Evolutionary conservation across 1,140 invertebrate species (phyloP), one percentile per base, ranked within the genome.

Genomic region (Pollicipes pollicipes): DNA sequence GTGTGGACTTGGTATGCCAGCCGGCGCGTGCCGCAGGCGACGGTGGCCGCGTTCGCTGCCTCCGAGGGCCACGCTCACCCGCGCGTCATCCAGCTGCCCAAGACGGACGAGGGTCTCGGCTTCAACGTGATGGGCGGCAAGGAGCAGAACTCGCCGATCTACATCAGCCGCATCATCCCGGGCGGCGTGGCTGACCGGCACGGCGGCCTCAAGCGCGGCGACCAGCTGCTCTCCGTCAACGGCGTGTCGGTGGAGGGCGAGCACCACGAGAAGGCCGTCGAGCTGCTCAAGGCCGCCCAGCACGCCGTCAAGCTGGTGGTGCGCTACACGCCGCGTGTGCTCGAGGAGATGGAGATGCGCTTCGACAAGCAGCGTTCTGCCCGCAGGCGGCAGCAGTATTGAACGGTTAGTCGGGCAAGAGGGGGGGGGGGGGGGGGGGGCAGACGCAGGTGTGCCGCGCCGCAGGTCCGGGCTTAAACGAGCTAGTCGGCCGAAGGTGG

Each of bases 141-240:
- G 78, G 97, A 99, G 80, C 97, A 99, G 81, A 99, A 98, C 81
- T 98, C 96, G 0, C 97, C 97, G 0, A 99, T 99, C 82, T 99
- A 99, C 79, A 99, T 99, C 76, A 98, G 95, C 0, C 85, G 96
- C 77, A 99, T 99, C 76, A 98, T 99, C 76, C 96, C 95, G 67
- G 95, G 95, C 30, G 97, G 97, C 29, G 93, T 99, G 3, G 97
- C 97, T 27, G 96, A 98, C 80, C 84, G 94, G 71, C 94, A 98
- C 79, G 96, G 95, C 63, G 95, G 95, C 10, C 83, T 99, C 21
- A 98, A 98, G 82, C 82, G 97, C 73, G 97, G 97, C 0, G 97
- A 99, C 83, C 97, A 99, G 80, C 83, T 99, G 29, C 83, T 99
- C 0, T 97, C 95, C 64, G 95, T 99, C 0, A 99, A 99, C 83